Percentiles rank a stretch among this genome's conserved stretches.
These are phyloP conservation scores for Euglossa dilemma DNA, from an alignment of 1,140 invertebrate species.

Conservation along the genomic window DNA sequence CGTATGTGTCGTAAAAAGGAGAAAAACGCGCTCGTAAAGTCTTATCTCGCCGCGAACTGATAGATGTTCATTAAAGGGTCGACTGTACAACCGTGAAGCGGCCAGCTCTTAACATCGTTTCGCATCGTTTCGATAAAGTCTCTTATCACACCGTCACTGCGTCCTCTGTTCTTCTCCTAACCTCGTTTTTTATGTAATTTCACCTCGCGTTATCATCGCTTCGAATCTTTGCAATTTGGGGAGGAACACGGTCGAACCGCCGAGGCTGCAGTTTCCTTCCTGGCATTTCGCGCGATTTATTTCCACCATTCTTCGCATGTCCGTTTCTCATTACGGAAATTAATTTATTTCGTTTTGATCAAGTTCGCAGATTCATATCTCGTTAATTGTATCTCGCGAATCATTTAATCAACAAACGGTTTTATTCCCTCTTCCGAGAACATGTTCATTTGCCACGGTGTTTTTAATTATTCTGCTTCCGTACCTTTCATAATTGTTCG, in stretches of 20 bases:
- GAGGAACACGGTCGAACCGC: neutral
- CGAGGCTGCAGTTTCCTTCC: too few relatives aligned
- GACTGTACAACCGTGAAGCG: neutral
- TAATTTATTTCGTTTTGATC: too few relatives aligned
- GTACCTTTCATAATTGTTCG: too few relatives aligned
- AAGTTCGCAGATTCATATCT: too few relatives aligned
- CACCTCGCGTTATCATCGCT: neutral
- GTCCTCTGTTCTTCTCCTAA: conserved; percentile 11
- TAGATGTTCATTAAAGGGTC: conserved; percentile 65
- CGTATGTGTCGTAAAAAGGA: conserved; percentile 44
- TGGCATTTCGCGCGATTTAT: too few relatives aligned
- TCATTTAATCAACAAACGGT: too few relatives aligned
- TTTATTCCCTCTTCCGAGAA: too few relatives aligned
- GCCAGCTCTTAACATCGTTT: conserved; percentile 6
- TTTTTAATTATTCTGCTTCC: too few relatives aligned
- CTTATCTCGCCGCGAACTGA: conserved; percentile 68
- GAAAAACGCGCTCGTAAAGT: conserved; percentile 59
- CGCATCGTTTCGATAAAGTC: conserved; percentile 24
- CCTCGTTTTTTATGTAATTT: neutral
- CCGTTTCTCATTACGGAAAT: too few relatives aligned
- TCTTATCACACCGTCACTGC: conserved; percentile 19
- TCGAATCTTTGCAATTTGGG: neutral
- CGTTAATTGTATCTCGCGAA: too few relatives aligned
- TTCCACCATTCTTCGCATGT: too few relatives aligned
- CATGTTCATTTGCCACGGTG: too few relatives aligned